These are phyloP conservation scores for Bubo scandiacus DNA, from an alignment of 2,113 vertebrate genomes.

Conservation along the genomic window DNA sequence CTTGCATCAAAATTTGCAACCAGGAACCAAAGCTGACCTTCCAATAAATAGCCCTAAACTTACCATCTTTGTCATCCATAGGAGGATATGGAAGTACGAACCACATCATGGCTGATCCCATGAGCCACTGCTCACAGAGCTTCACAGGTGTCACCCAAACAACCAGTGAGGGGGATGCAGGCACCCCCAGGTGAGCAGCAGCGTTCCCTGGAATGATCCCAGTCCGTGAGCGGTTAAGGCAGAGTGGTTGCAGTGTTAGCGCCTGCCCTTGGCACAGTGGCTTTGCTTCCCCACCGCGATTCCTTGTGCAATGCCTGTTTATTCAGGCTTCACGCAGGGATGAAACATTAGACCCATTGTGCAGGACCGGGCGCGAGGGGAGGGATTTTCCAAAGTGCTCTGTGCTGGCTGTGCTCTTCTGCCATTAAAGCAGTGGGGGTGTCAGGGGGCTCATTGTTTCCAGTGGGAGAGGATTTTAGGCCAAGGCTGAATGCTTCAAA, in stretches of 20 bases:
- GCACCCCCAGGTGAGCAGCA: not conserved
- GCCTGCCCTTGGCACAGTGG: not conserved
- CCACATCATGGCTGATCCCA: rapidly evolving
- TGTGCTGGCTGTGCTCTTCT: not conserved
- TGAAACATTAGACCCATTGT: conserved; percentile 20
- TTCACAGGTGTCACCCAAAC: rapidly evolving
- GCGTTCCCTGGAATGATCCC: rapidly evolving
- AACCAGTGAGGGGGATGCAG: not conserved
- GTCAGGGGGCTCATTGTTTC: not conserved
- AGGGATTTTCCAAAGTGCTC: not conserved
- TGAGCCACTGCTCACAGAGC: not conserved
- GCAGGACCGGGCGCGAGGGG: not conserved
- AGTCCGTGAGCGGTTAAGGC: rapidly evolving
- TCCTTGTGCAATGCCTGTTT: conserved; percentile 36
- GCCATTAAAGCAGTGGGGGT: not conserved
- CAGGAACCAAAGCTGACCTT: not conserved
- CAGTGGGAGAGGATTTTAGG: not conserved
- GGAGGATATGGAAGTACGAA: not conserved
- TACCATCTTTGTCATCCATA: not conserved
- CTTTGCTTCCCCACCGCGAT: not conserved
- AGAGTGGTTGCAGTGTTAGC: rapidly evolving
- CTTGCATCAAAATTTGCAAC: not conserved
- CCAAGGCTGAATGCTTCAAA: not conserved
- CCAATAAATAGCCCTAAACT: not conserved
- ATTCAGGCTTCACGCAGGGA: conserved; percentile 29